Percentiles rank a stretch among this genome's conserved stretches.
These are phyloP conservation scores for Dione juno DNA, from an alignment of 2,888 invertebrate species.

Conservation along the genomic window DNA sequence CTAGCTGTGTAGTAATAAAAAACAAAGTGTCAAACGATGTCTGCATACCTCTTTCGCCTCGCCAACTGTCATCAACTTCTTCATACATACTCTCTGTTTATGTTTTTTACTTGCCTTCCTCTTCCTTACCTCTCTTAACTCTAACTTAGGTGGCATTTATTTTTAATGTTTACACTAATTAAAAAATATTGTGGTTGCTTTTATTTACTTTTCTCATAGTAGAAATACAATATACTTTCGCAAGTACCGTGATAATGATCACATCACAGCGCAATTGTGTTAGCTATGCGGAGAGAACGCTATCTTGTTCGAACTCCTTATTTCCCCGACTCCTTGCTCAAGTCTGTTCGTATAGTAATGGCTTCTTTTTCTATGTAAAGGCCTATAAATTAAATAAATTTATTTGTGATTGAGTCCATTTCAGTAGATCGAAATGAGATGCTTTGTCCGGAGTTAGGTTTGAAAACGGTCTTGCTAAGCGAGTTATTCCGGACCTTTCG, in stretches of 20 bases:
- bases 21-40: too few relatives aligned
- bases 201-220: not conserved
- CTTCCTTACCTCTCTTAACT: too few relatives aligned
- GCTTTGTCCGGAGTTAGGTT: conserved; percentile 22
- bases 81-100: too few relatives aligned
- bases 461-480: conserved; percentile 30
- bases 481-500: conserved; percentile 24
- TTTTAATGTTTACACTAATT: too few relatives aligned
- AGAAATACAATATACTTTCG: conserved; percentile 16
- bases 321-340: not conserved
- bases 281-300: not conserved
- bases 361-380: not conserved
- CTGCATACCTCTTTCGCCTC: too few relatives aligned
- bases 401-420: conserved; percentile 15
- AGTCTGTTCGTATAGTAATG: not conserved
- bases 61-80: too few relatives aligned
- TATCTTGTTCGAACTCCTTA: not conserved
- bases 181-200: not conserved
- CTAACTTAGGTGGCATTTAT: too few relatives aligned
- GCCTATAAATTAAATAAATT: conserved; percentile 16
- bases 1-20: too few relatives aligned
- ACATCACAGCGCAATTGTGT: not conserved
- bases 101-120: too few relatives aligned
- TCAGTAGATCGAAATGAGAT: conserved; percentile 21
- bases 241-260: conserved; percentile 28